These are phyloP conservation scores for Masticophis lateralis DNA, from an alignment of 2,797 vertebrate genomes.

Conservation along the genomic window DNA sequence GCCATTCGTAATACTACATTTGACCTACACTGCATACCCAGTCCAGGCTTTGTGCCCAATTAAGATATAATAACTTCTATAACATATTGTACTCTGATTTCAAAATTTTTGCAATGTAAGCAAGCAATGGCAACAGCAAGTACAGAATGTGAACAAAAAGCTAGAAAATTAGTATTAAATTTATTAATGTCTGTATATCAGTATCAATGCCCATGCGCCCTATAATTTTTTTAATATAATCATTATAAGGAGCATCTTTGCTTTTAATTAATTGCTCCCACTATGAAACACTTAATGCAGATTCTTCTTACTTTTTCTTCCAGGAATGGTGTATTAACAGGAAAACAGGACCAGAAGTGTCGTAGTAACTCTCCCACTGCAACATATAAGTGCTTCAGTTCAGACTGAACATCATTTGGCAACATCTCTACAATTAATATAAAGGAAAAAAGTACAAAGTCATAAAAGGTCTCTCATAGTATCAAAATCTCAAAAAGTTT, in stretches of 20 bases:
- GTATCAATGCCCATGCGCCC: neutral
- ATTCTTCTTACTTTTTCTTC: constrained; percentile 88
- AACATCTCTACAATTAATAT: constrained; percentile 85
- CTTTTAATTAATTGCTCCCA: neutral
- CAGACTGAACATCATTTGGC: constrained; percentile 89
- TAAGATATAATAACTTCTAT: neutral
- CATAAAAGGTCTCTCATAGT: neutral
- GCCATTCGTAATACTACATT: neutral
- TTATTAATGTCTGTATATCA: neutral
- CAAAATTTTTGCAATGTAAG: neutral
- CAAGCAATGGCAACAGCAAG: neutral
- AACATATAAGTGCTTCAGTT: constrained; percentile 93
- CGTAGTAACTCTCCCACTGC: constrained; percentile 91
- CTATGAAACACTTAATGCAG: neutral
- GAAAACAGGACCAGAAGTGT: constrained; percentile 99
- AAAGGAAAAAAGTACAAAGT: constrained; percentile 4
- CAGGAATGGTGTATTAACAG: constrained; percentile 93
- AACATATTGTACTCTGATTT: neutral
- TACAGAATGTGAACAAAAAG: neutral
- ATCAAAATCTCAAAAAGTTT: neutral
- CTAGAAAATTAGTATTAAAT: neutral
- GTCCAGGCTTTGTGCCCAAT: neutral
- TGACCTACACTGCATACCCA: neutral
- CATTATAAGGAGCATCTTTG: neutral
- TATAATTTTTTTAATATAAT: neutral